phyloP scores from a whole-genome alignment of 2,888 invertebrate species.

The Alviniconcha strummeri region DNA sequence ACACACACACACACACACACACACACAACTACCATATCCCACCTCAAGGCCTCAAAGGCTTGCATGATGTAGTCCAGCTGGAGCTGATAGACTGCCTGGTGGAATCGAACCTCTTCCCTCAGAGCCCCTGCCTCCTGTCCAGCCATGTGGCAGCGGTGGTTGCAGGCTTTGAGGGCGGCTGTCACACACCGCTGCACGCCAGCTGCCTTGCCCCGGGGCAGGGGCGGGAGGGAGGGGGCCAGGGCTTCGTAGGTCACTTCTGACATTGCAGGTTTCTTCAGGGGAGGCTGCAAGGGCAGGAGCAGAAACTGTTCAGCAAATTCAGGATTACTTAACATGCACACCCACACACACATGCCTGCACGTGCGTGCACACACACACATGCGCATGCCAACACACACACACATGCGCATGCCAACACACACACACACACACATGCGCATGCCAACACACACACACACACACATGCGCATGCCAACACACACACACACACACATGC shows the following conservation, averaged over 20 bases:
- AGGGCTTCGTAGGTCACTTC: conserved; percentile 61
- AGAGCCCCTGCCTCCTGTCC: conserved; percentile 55
- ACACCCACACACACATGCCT: too few relatives aligned
- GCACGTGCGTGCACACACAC: too few relatives aligned
- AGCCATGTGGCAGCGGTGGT: conserved; percentile 56
- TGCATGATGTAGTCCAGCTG: conserved; percentile 61
- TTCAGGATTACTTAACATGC: neutral
- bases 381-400: too few relatives aligned
- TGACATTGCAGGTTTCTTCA: conserved; percentile 55
- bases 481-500: too few relatives aligned
- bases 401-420: too few relatives aligned
- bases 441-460: neutral
- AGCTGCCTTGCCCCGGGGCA: conserved; percentile 53
- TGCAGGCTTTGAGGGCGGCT: conserved; percentile 57
- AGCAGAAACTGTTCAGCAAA: neutral
- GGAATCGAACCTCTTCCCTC: conserved; percentile 64
- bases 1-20: neutral
- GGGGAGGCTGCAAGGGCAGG: conserved; percentile 54
- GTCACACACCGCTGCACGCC: conserved; percentile 54
- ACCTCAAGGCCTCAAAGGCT: conserved; percentile 63
- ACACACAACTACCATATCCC: neutral
- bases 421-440: neutral
- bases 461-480: too few relatives aligned
- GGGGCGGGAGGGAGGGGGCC: conserved; percentile 53
- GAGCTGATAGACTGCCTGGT: conserved; percentile 60